Conservation (phyloP, 2,888 invertebrate genomes). For the Urechis unicinctus region DNA sequence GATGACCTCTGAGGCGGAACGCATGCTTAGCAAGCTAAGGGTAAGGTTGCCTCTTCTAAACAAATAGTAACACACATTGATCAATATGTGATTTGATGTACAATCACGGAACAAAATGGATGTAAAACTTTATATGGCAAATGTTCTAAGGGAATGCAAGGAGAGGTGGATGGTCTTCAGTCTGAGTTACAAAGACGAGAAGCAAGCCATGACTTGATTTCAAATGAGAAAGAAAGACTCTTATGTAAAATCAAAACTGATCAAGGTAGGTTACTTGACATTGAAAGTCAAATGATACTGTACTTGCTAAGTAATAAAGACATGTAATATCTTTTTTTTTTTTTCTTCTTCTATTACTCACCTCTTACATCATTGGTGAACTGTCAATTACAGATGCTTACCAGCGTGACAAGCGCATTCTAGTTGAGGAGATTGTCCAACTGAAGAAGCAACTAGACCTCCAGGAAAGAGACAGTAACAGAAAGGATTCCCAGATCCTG, state of each 20-base stretch:
- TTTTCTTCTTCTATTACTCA: too few species aligned
- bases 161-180: slow-evolving; percentile 36
- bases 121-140: too few species aligned
- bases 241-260: slow-evolving; percentile 27
- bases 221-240: slow-evolving; percentile 33
- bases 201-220: slow-evolving; percentile 27
- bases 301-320: background rate
- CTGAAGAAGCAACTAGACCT: slow-evolving; percentile 40
- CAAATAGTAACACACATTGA: background rate
- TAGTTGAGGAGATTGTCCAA: slow-evolving; percentile 43
- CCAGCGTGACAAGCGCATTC: slow-evolving; percentile 36
- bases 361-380: too few species aligned
- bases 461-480: slow-evolving; percentile 29
- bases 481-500: slow-evolving; percentile 35
- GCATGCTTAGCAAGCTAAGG: slow-evolving; percentile 46
- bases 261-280: slow-evolving; percentile 30
- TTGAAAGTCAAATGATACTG: background rate
- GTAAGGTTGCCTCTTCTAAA: slow-evolving; percentile 24
- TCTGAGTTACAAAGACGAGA: slow-evolving; percentile 38
- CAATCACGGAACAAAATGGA: too few species aligned
- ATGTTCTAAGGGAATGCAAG: slow-evolving; percentile 36
- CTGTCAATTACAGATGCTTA: slow-evolving; percentile 23
- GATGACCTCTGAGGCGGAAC: slow-evolving; percentile 47
- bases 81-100: too few species aligned
- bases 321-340: too few species aligned